Percentiles rank a stretch among this genome's conserved stretches.
These are phyloP conservation scores for Chouioia cunea DNA, from an alignment of 2,888 invertebrate genomes.

Conservation along the genomic window DNA sequence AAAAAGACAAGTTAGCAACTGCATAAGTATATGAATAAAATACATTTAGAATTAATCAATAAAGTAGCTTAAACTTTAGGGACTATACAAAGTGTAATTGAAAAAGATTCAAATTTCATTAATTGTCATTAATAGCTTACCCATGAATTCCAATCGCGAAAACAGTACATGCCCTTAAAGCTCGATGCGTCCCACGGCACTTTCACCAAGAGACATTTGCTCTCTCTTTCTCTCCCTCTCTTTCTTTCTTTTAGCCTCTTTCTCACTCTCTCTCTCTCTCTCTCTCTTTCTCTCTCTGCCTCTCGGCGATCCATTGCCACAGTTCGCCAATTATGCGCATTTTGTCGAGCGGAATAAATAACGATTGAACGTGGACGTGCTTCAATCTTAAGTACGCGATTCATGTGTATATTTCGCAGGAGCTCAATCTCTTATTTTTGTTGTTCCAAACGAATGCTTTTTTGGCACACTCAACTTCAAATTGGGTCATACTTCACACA, in stretches of 20 bases:
- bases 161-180: background rate
- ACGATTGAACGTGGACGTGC: conserved; percentile 13
- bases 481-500: background rate
- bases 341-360: conserved; percentile 27
- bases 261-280: no score
- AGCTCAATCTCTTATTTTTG: background rate
- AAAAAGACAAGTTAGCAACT: background rate
- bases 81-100: no score
- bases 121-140: no score
- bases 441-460: background rate
- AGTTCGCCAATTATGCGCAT: background rate
- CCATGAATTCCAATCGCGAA: no score
- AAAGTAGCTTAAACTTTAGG: background rate
- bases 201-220: no score
- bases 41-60: background rate
- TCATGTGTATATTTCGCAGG: background rate
- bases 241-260: no score
- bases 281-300: no score
- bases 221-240: no score
- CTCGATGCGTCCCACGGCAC: background rate
- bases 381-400: conserved; percentile 8
- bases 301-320: background rate
- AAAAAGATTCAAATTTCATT: no score
- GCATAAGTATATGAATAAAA: background rate
- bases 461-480: background rate